Percentiles rank a stretch among this genome's conserved stretches.
phyloP scores from a whole-genome alignment of 2,888 invertebrate genomes.

The Caenorhabditis uteleia region DNA sequence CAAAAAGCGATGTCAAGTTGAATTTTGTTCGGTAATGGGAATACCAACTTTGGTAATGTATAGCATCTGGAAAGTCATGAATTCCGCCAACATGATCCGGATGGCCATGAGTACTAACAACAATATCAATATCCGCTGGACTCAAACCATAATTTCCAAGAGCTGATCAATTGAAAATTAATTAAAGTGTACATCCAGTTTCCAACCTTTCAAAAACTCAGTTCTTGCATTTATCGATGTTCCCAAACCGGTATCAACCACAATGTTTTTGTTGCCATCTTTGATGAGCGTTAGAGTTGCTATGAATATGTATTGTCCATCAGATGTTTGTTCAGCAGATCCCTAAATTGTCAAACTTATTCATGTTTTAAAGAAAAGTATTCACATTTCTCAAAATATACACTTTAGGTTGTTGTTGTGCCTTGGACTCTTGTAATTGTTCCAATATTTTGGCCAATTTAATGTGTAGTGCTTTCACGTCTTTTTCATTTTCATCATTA shows the following conservation, averaged over 20 bases:
- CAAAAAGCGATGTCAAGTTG: slow-evolving; percentile 58
- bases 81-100: slow-evolving; percentile 60
- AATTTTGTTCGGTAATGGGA: slow-evolving; percentile 58
- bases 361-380: not conserved
- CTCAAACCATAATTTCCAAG: slow-evolving; percentile 15
- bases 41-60: slow-evolving; percentile 57
- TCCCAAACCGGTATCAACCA: slow-evolving; percentile 67
- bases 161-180: slow-evolving; percentile 5
- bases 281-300: slow-evolving; percentile 65
- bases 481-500: not conserved
- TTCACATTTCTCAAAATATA: slow-evolving; percentile 31
- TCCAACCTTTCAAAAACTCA: slow-evolving; percentile 55
- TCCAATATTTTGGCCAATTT: slow-evolving; percentile 44
- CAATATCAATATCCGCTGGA: slow-evolving; percentile 61
- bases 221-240: slow-evolving; percentile 68
- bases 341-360: slow-evolving; percentile 45
- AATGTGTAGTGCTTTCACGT: slow-evolving; percentile 35
- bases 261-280: slow-evolving; percentile 58
- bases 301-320: slow-evolving; percentile 60
- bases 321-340: slow-evolving; percentile 59
- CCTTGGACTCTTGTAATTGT: slow-evolving; percentile 33
- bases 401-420: slow-evolving; percentile 18
- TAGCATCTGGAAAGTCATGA: slow-evolving; percentile 57
- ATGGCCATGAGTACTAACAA: slow-evolving; percentile 67
- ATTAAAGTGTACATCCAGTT: not conserved